These are phyloP conservation scores for Yoshiicerus persimilis DNA, from an alignment of 1,140 invertebrate genomes.

Conservation along the genomic window DNA sequence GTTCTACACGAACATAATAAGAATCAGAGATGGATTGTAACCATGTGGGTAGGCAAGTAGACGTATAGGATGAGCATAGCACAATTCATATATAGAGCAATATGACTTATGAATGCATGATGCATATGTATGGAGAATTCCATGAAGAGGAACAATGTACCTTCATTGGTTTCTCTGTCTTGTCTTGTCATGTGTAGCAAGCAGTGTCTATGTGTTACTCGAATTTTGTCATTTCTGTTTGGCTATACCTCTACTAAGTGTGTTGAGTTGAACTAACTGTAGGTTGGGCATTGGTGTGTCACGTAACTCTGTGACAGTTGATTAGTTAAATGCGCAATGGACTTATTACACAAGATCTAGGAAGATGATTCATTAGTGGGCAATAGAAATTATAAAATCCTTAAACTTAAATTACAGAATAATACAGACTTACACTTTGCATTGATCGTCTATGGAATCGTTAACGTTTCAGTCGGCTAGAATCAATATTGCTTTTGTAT, in stretches of 20 bases:
- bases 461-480: too few species aligned
- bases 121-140: background rate
- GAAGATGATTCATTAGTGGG: background rate
- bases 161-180: background rate
- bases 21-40: too few species aligned
- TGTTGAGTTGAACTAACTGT: background rate
- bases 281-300: background rate
- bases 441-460: too few species aligned
- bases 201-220: background rate
- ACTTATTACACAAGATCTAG: background rate
- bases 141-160: background rate
- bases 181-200: background rate
- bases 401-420: background rate
- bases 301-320: background rate
- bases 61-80: too few species aligned
- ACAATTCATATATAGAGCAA: background rate
- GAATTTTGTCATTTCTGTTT: background rate
- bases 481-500: too few species aligned
- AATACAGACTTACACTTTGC: too few species aligned
- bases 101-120: background rate
- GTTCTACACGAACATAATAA: too few species aligned
- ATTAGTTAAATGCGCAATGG: background rate
- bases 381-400: background rate
- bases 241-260: background rate
- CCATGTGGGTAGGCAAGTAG: too few species aligned